Conservation (phyloP, 2,888 invertebrate species). For the Nowickia ferox region DNA sequence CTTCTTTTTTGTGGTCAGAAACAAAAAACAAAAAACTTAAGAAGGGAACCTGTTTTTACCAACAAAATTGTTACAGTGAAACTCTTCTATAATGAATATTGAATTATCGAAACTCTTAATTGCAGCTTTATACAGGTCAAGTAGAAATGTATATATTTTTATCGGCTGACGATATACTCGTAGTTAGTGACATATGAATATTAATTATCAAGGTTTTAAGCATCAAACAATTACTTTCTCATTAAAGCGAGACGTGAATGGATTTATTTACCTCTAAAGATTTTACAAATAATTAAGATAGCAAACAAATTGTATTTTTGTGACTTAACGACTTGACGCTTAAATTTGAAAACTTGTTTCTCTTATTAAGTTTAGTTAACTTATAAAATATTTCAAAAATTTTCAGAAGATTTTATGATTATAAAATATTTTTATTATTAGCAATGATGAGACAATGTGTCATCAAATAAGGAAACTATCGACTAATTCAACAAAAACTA, state of each 20-base stretch:
- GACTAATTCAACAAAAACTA: not conserved
- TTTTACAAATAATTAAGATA: not conserved
- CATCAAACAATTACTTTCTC: no score
- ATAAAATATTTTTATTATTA: not conserved
- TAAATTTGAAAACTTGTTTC: not conserved
- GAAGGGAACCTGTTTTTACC: slow-evolving; percentile 31
- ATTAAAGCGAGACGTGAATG: no score
- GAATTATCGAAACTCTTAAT: no score
- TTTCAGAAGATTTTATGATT: not conserved
- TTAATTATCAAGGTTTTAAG: no score
- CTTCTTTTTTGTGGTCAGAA: no score
- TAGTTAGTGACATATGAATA: no score
- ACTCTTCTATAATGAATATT: not conserved
- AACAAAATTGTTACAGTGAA: not conserved
- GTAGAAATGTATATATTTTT: not conserved
- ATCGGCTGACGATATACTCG: not conserved
- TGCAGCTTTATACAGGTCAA: no score
- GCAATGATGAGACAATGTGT: not conserved
- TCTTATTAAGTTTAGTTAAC: not conserved
- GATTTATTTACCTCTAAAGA: not conserved
- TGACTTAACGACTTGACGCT: not conserved
- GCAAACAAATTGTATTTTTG: not conserved
- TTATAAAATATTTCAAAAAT: not conserved
- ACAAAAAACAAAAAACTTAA: slow-evolving; percentile 32
- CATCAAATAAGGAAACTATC: not conserved